Evolutionary conservation across 2,113 vertebrate genomes (phyloP).

Genomic region (Onychorhynchus coronatus): DNA sequence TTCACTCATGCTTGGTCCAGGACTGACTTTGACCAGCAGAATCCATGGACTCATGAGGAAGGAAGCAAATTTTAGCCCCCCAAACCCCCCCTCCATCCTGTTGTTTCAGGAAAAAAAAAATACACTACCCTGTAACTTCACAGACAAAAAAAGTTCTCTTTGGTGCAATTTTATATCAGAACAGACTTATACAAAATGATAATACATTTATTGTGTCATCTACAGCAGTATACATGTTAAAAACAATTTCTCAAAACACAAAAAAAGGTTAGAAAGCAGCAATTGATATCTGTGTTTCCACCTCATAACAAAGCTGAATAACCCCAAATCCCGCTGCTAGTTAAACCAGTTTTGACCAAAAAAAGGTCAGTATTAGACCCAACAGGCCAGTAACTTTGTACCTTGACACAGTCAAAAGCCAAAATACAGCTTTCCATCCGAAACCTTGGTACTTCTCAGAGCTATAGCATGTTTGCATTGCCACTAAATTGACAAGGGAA

Average conservation of each 20-base stretch:
- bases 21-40: not conserved
- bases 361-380: constrained; percentile 20
- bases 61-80: not conserved
- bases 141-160: not conserved
- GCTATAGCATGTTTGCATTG: constrained; percentile 6
- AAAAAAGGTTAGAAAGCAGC: constrained; percentile 50
- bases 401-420: constrained; percentile 50
- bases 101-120: not conserved
- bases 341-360: constrained; percentile 46
- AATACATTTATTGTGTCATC: constrained; percentile 78
- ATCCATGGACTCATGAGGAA: not conserved
- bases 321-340: not conserved
- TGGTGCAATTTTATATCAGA: constrained; percentile 24
- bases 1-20: not conserved
- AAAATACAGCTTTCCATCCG: constrained; percentile 28
- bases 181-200: constrained; percentile 51
- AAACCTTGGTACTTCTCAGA: not conserved
- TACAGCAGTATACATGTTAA: constrained; percentile 69
- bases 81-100: not conserved
- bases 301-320: constrained; percentile 39
- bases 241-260: constrained; percentile 65
- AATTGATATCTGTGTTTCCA: constrained; percentile 38
- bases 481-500: constrained; percentile 18
- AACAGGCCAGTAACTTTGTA: constrained; percentile 14
- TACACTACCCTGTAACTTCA: not conserved